Evolutionary conservation across 1,140 invertebrate genomes (phyloP).

Genomic region (Drosophila sp.): DNA sequence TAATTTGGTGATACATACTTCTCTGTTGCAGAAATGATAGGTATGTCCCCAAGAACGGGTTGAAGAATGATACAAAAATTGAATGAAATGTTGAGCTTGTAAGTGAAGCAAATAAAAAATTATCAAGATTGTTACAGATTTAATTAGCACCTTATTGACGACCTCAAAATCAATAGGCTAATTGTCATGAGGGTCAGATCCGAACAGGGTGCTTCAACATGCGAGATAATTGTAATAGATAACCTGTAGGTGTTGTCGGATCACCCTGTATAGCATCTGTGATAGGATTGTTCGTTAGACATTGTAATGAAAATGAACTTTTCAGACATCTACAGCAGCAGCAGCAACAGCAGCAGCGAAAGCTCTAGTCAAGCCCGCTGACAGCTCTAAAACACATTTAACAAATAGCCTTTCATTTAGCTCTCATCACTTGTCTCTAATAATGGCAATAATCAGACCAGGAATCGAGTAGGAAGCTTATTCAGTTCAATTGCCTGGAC

Average conservation of each 20-base stretch:
- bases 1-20: conserved; percentile 14
- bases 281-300: neutral
- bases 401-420: neutral
- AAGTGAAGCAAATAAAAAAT: conserved; percentile 9
- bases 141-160: conserved; percentile 41
- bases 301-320: no score
- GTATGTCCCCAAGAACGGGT: neutral
- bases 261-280: no score
- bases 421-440: neutral
- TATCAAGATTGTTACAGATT: conserved; percentile 11
- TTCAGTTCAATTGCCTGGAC: neutral
- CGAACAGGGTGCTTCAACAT: no score
- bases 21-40: neutral
- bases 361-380: neutral
- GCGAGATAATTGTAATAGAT: no score
- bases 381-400: neutral
- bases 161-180: conserved; percentile 18
- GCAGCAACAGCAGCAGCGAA: neutral
- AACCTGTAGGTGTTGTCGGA: no score
- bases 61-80: neutral
- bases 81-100: neutral
- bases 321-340: neutral
- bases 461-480: neutral
- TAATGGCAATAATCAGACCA: conserved; percentile 4
- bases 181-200: conserved; percentile 32